Evolutionary conservation across 2,113 vertebrate species (phyloP).

Genomic region (Ondatra zibethicus): DNA sequence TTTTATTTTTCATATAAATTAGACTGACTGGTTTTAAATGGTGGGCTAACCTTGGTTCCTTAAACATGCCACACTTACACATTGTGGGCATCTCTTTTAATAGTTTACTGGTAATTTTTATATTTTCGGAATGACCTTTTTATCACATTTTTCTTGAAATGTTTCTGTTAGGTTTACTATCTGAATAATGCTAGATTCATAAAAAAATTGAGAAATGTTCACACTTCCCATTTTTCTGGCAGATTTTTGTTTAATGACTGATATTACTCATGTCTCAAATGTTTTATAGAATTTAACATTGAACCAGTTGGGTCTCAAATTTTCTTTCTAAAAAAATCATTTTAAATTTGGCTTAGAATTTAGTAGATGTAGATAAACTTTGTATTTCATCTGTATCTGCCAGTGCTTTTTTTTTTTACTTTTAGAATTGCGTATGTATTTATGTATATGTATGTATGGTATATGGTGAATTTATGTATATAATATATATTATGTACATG

Average conservation of each 20-base stretch:
- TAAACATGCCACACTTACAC: neutral
- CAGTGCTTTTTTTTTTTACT: neutral
- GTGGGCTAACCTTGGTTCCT: neutral
- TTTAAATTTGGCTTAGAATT: conserved; percentile 12
- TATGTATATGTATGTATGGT: neutral
- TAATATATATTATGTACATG: no score
- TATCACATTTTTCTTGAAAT: neutral
- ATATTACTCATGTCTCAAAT: neutral
- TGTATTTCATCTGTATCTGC: conserved; percentile 5
- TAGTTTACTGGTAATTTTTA: neutral
- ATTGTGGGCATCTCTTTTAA: neutral
- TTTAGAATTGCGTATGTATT: neutral
- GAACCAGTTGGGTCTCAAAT: neutral
- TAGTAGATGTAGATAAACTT: neutral
- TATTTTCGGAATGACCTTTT: neutral
- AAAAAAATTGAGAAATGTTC: neutral
- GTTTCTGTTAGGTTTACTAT: neutral
- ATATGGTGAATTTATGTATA: no score
- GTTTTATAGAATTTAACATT: conserved; percentile 25
- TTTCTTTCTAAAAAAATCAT: conserved; percentile 30
- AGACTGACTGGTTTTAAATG: neutral
- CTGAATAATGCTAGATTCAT: neutral
- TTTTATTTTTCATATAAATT: conserved; percentile 45
- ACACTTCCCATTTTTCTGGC: neutral
- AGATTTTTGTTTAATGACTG: neutral